Percentiles rank a stretch among this genome's conserved stretches.
phyloP scores from a whole-genome alignment of 2,888 invertebrate genomes.

The Sabatieria punctata region DNA sequence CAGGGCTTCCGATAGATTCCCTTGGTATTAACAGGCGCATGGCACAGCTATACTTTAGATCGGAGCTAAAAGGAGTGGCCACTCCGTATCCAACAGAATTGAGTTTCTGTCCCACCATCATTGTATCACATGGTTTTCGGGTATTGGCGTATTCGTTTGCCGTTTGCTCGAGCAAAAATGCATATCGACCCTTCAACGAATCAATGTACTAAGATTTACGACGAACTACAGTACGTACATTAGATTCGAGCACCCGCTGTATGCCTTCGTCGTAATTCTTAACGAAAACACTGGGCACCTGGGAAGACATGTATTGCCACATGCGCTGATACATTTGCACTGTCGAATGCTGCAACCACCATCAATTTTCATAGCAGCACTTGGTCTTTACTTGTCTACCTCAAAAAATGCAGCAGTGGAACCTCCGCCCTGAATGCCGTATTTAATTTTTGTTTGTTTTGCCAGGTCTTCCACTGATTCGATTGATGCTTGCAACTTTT shows the following conservation, averaged over 20 bases:
- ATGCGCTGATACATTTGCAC: slow-evolving; percentile 70
- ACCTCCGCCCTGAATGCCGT: slow-evolving; percentile 55
- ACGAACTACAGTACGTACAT: too few species aligned
- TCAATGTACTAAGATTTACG: too few species aligned
- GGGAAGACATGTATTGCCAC: slow-evolving; percentile 82
- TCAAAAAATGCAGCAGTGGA: slow-evolving; percentile 74
- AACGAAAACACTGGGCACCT: slow-evolving; percentile 59
- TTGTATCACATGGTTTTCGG: slow-evolving; percentile 77
- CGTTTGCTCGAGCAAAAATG: slow-evolving; percentile 41
- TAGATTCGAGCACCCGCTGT: slow-evolving; percentile 13
- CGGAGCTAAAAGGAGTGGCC: slow-evolving; percentile 77
- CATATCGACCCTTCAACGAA: slow-evolving; percentile 55
- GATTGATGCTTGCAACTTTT: slow-evolving; percentile 77
- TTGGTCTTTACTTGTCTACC: slow-evolving; percentile 37
- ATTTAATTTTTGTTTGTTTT: slow-evolving; percentile 78
- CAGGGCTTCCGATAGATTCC: too few species aligned
- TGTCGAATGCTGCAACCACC: slow-evolving; percentile 51
- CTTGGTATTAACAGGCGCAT: too few species aligned
- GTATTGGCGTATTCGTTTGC: slow-evolving; percentile 67
- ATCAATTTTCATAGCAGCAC: slow-evolving; percentile 9
- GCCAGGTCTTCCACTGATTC: slow-evolving; percentile 76
- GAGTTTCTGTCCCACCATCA: slow-evolving; percentile 44
- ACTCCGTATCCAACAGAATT: slow-evolving; percentile 72
- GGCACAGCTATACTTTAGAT: slow-evolving; percentile 57
- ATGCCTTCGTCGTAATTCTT: slow-evolving; percentile 43